Conservation (phyloP, 2,888 invertebrate species). For the Elmis aenea region DNA sequence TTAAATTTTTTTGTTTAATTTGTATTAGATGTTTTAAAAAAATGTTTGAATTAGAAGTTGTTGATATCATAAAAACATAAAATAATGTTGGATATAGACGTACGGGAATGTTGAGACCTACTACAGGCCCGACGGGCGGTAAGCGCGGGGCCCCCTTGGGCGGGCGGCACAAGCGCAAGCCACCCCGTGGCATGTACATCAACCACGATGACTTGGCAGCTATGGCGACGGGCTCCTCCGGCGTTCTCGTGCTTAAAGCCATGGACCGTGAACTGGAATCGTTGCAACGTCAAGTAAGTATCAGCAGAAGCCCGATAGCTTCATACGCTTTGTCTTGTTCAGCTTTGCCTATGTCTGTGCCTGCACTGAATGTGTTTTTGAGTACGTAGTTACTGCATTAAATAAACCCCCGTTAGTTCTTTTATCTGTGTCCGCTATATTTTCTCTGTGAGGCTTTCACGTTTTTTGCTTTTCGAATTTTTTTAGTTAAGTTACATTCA, state of each 20-base stretch:
- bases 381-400: conserved; percentile 11
- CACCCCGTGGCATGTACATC: conserved; percentile 95
- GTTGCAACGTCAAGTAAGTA: conserved; percentile 92
- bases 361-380: conserved; percentile 16
- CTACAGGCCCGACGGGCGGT: conserved; percentile 62
- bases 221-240: conserved; percentile 72
- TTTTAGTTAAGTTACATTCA: too few species aligned
- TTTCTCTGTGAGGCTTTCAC: too few species aligned
- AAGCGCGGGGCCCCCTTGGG: conserved; percentile 51
- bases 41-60: too few species aligned
- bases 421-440: too few species aligned
- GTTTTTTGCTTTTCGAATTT: too few species aligned
- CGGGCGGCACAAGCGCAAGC: conserved; percentile 68
- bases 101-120: conserved; percentile 74
- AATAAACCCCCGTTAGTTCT: too few species aligned
- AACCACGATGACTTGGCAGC: conserved; percentile 94
- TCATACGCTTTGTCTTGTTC: conserved; percentile 10
- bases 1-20: too few species aligned
- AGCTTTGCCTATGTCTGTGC: conserved; percentile 9
- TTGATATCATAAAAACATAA: conserved; percentile 35
- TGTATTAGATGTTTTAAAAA: too few species aligned
- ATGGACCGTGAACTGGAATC: conserved; percentile 93
- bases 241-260: conserved; percentile 80
- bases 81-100: conserved; percentile 55
- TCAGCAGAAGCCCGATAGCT: conserved; percentile 21